Evolutionary conservation across 2,113 vertebrate genomes (phyloP), one percentile per base, ranked within the genome.

Genomic region (Urocynchramus pylzowi): DNA sequence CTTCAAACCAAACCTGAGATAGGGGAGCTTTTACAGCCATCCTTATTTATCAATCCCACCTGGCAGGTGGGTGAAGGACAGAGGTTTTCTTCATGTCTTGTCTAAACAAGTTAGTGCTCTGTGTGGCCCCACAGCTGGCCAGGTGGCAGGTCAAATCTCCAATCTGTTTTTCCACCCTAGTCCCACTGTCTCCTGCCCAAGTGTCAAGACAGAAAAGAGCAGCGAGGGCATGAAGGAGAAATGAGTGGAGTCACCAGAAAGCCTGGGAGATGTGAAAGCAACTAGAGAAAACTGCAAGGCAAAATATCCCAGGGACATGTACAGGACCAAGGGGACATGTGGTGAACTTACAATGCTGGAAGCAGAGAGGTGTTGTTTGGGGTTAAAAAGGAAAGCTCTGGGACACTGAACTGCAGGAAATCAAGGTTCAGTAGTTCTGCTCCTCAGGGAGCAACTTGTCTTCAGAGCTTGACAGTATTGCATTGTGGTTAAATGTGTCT

Each of bases 371-470:
- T 44, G 41, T 31, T 84, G 22, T 84, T 70, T 81, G 52, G 60
- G 60, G 60, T 95, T 49, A 90, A 84, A 86, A 61, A 75, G 17
- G 42, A 93, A 93, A 90, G 15, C 56, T 84, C 60, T 91, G 37
- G 89, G 64, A 92, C 65, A 75, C 7, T 75, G 73, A 81, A 78
- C 56, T 87, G 47, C 86, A 89, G 91, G 86, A 95, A 94, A 95
- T 95, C 77, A 92, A 89, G 86, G 94, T 87, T 96, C 86, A 87
- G 84, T 92, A 91, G 91, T 85, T 82, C 70, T 87, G 22, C 49
- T 95, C 89, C 81, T 91, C 49, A 49, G 94, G 74, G 95, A 95
- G 28, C 50, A 78, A 87, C 91, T 92, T 91, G 64, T 97, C 95
- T 95, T 95, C 69, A 75, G 76, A 90, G 61, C 80, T 57, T 92